Conservation (phyloP, 1,140 invertebrate genomes). For the Goniozus legneri region DNA sequence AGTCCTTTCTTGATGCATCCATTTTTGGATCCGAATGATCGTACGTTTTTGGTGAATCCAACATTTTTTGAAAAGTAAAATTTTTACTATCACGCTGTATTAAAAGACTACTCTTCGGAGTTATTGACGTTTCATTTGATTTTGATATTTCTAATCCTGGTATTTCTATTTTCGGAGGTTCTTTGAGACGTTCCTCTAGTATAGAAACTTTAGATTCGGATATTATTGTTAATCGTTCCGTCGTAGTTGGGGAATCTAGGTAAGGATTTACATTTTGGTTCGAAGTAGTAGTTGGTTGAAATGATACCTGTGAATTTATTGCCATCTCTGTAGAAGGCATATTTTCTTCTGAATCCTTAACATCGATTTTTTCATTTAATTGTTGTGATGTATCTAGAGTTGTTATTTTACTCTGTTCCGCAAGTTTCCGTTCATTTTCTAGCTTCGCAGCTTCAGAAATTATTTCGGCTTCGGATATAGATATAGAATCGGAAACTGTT, state of each 20-base stretch:
- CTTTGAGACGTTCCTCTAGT: constrained; percentile 42
- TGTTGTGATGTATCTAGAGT: background rate
- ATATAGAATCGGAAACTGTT: constrained; percentile 37
- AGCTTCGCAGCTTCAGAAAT: constrained; percentile 50
- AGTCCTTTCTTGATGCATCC: constrained; percentile 40
- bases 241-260: constrained; percentile 3
- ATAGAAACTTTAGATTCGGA: constrained; percentile 34
- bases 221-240: constrained; percentile 10
- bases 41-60: constrained; percentile 33
- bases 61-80: constrained; percentile 24
- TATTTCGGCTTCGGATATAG: constrained; percentile 51
- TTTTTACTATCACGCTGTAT: constrained; percentile 39
- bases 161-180: constrained; percentile 48
- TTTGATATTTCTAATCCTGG: constrained; percentile 31
- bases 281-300: too few species aligned
- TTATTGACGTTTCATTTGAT: constrained; percentile 26
- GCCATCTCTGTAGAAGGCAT: constrained; percentile 3
- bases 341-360: background rate
- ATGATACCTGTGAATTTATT: background rate
- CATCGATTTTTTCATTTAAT: background rate
- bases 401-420: constrained; percentile 16
- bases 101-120: constrained; percentile 38
- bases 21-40: constrained; percentile 19
- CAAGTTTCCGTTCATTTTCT: constrained; percentile 39
- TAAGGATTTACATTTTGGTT: too few species aligned